Conservation (phyloP, 2,113 vertebrate species). For the Aplodontia rufa region DNA sequence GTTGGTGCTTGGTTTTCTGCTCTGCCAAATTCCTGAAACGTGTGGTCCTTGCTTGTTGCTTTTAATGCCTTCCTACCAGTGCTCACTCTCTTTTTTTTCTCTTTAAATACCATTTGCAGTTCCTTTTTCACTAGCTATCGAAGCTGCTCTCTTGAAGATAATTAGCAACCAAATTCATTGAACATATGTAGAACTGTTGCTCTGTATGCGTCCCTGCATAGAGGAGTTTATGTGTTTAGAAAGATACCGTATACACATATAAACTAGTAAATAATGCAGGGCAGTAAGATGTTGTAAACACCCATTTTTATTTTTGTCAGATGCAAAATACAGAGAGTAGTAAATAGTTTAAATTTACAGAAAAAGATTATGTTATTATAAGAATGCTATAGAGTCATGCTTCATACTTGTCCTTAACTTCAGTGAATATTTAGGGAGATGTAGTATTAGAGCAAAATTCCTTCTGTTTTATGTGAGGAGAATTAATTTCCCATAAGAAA, state of each 20-base stretch:
- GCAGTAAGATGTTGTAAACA: background rate
- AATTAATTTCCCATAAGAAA: conserved; percentile 3
- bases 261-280: background rate
- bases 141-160: background rate
- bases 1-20: conserved; percentile 3
- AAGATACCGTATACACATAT: background rate
- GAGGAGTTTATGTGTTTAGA: background rate
- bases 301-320: background rate
- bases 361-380: background rate
- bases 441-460: background rate
- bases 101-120: background rate
- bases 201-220: background rate
- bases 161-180: conserved; percentile 40
- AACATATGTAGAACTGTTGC: background rate
- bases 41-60: background rate
- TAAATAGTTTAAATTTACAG: conserved; percentile 40
- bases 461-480: conserved; percentile 3
- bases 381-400: background rate
- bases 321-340: background rate
- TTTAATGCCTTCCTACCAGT: background rate
- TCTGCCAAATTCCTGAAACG: background rate
- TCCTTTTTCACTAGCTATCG: background rate
- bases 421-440: background rate
- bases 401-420: conserved; percentile 10
- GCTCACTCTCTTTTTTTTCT: background rate